A percentile compares a stretch with the other conserved stretches of the same genome.
Evolutionary conservation across 2,113 vertebrate genomes (phyloP).

Genomic region (Capreolus pygargus): DNA sequence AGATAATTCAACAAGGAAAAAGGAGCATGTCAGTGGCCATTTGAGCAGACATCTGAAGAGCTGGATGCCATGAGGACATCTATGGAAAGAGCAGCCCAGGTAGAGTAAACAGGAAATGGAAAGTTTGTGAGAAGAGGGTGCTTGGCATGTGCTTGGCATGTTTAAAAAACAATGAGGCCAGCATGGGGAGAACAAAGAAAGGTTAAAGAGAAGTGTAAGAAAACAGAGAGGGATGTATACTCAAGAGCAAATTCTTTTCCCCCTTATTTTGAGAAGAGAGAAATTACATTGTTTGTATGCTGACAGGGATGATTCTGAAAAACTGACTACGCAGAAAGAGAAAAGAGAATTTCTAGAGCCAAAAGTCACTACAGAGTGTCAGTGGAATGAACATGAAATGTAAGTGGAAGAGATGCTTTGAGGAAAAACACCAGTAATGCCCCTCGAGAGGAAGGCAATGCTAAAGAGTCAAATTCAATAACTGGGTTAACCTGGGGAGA

Average conservation of each 20-base stretch:
- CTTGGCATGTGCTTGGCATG: neutral
- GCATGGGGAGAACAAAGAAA: neutral
- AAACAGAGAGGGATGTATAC: neutral
- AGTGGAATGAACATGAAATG: neutral
- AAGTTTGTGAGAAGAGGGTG: neutral
- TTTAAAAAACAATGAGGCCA: neutral
- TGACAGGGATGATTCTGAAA: neutral
- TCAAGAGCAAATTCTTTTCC: neutral
- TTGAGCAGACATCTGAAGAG: neutral
- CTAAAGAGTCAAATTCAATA: neutral
- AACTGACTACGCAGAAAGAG: neutral
- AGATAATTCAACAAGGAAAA: no score
- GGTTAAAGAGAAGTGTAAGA: neutral
- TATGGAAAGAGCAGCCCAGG: neutral
- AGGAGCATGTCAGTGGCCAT: no score
- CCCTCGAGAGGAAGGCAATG: neutral
- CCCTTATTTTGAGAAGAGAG: neutral
- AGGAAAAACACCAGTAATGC: neutral
- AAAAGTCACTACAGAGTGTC: neutral
- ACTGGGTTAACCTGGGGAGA: neutral
- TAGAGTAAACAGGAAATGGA: neutral
- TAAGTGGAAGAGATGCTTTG: neutral
- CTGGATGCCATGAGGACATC: neutral
- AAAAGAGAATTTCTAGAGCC: neutral
- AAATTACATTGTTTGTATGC: neutral